A percentile compares a stretch with the other conserved stretches of the same genome.
Conservation (phyloP, 2,888 invertebrate genomes). For the Bombyx huttoni region DNA sequence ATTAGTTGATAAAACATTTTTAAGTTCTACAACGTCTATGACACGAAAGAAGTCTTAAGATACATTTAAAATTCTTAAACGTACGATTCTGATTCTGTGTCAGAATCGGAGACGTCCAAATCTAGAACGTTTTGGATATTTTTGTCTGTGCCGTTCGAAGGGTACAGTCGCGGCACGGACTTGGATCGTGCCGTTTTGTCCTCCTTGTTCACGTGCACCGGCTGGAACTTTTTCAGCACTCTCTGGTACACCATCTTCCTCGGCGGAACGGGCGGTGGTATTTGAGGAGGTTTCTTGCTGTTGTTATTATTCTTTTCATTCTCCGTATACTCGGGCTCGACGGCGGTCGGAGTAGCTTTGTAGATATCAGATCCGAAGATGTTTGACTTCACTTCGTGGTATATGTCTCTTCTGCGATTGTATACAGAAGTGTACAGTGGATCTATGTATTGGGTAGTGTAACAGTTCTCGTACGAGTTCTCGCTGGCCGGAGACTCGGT, state of each 20-base stretch:
- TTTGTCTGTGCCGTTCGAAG: constrained; percentile 44
- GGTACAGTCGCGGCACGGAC: constrained; percentile 61
- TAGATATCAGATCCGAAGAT: constrained; percentile 61
- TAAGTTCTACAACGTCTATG: not conserved
- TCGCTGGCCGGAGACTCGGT: constrained; percentile 63
- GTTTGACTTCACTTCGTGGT: constrained; percentile 52
- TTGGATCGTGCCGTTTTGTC: constrained; percentile 63
- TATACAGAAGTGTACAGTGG: constrained; percentile 61
- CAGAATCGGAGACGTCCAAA: constrained; percentile 60
- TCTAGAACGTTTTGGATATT: constrained; percentile 47
- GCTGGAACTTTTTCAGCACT: constrained; percentile 74
- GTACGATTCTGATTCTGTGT: constrained; percentile 67
- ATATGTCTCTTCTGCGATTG: constrained; percentile 53
- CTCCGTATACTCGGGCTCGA: constrained; percentile 50
- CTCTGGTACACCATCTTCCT: constrained; percentile 64
- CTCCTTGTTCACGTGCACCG: constrained; percentile 75
- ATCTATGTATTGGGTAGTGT: constrained; percentile 60
- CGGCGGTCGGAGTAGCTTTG: constrained; percentile 63
- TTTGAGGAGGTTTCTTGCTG: constrained; percentile 61
- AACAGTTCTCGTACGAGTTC: constrained; percentile 57
- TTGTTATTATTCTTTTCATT: constrained; percentile 38
- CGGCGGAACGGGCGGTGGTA: constrained; percentile 75
- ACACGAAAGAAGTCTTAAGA: not conserved
- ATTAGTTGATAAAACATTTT: not conserved
- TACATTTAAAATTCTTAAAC: constrained; percentile 26